phyloP scores from a whole-genome alignment of 2,888 invertebrate species.

The Coleophora deauratella region DNA sequence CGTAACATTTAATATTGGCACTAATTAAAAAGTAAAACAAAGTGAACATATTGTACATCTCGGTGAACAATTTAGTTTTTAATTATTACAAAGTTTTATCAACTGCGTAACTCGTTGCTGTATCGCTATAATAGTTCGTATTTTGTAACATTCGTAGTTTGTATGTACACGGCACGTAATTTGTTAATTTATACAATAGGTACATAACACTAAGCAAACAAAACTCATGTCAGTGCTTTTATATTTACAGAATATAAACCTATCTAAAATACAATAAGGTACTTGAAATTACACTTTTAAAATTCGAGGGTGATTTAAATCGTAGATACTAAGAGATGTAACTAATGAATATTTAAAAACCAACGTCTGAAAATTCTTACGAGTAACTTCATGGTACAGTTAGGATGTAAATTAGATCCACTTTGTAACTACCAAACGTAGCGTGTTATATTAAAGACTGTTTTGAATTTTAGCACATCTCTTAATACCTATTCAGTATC shows the following conservation, averaged over 20 bases:
- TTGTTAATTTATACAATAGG: conserved; percentile 39
- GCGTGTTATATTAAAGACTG: no score
- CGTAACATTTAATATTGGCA: conserved; percentile 55
- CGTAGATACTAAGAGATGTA: background rate
- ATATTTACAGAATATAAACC: conserved; percentile 52
- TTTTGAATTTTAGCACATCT: no score
- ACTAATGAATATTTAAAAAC: no score
- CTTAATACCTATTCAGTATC: background rate
- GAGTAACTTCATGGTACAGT: no score
- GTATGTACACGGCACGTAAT: conserved; percentile 68
- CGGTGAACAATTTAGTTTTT: conserved; percentile 64
- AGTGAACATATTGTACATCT: conserved; percentile 58
- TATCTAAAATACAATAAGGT: conserved; percentile 52
- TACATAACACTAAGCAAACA: conserved; percentile 40
- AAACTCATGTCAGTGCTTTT: conserved; percentile 49
- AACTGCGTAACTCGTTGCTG: conserved; percentile 21
- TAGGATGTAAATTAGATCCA: no score
- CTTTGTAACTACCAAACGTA: no score
- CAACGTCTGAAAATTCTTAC: no score
- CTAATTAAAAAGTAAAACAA: conserved; percentile 38
- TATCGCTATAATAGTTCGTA: conserved; percentile 17
- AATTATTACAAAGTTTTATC: conserved; percentile 25
- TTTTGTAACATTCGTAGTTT: conserved; percentile 57
- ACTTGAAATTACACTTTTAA: conserved; percentile 34
- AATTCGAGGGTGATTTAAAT: background rate